A percentile compares a stretch with the other conserved stretches of the same genome.
phyloP scores from a whole-genome alignment of 1,140 invertebrate species.

The Musca vetustissima region DNA sequence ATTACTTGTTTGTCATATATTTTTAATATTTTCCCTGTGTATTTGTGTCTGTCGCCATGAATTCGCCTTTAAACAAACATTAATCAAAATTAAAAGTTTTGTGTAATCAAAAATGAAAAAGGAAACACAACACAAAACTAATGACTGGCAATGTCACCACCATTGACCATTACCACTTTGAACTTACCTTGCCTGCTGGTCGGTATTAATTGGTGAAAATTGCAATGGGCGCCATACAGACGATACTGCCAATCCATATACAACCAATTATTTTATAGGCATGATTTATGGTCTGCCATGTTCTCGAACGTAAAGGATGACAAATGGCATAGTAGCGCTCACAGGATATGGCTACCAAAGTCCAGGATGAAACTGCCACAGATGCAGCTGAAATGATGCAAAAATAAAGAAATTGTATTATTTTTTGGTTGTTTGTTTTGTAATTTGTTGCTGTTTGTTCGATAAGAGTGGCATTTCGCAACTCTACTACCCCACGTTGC shows the following conservation, averaged over 20 bases:
- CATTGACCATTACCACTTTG: neutral
- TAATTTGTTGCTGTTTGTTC: too few species aligned
- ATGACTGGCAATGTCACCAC: neutral
- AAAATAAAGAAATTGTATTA: neutral
- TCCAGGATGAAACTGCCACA: conserved; percentile 86
- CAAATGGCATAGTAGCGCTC: conserved; percentile 93
- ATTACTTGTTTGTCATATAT: too few species aligned
- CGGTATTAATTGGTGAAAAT: conserved; percentile 64
- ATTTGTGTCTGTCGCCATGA: neutral
- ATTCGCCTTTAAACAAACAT: neutral
- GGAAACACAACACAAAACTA: neutral
- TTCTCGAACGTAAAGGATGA: conserved; percentile 77
- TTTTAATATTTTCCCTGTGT: too few species aligned
- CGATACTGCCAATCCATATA: conserved; percentile 72
- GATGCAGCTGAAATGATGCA: conserved; percentile 70
- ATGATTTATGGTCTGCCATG: conserved; percentile 88
- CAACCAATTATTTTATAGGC: conserved; percentile 84
- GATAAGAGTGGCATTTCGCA: too few species aligned
- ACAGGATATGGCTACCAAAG: conserved; percentile 84
- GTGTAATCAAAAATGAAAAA: too few species aligned
- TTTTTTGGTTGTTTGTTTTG: too few species aligned
- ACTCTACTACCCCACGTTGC: too few species aligned
- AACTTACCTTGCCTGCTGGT: conserved; percentile 55
- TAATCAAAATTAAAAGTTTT: neutral
- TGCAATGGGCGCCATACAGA: conserved; percentile 70